These are phyloP conservation scores for Porites cylindrica DNA, from an alignment of 92 coral and sea anemone species.

Conservation along the genomic window DNA sequence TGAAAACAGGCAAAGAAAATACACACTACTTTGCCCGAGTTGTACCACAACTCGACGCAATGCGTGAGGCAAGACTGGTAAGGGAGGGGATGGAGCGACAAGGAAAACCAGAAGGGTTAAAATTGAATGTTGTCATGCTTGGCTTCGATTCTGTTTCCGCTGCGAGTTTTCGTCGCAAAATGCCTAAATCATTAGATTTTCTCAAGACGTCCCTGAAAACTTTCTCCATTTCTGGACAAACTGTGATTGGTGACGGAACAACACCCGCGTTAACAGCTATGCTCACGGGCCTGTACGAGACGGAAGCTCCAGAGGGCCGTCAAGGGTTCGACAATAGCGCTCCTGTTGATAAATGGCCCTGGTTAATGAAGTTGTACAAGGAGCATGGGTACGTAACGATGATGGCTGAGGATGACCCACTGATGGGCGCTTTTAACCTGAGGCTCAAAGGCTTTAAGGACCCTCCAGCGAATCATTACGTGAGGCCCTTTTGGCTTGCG, in stretches of 20 bases:
- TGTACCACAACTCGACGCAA: constrained; percentile 48
- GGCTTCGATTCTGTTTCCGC: constrained; percentile 87
- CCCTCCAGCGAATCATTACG: constrained; percentile 81
- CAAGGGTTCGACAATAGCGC: constrained; percentile 63
- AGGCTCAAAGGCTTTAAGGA: constrained; percentile 77
- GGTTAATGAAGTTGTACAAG: constrained; percentile 84
- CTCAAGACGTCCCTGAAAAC: constrained; percentile 69
- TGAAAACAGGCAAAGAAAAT: constrained; percentile 30
- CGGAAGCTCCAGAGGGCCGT: constrained; percentile 83
- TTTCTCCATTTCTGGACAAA: constrained; percentile 76
- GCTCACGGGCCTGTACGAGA: constrained; percentile 84
- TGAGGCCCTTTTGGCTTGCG: constrained; percentile 91
- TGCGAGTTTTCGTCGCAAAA: constrained; percentile 85
- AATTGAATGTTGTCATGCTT: constrained; percentile 78
- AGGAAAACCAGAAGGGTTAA: constrained; percentile 13
- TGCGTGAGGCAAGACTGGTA: constrained; percentile 19
- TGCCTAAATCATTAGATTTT: constrained; percentile 77
- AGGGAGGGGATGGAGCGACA: constrained; percentile 38
- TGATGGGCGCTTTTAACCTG: constrained; percentile 78
- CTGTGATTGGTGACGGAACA: constrained; percentile 92
- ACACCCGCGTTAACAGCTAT: constrained; percentile 95
- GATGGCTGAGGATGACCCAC: constrained; percentile 86
- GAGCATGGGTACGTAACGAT: constrained; percentile 82
- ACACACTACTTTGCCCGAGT: constrained; percentile 65
- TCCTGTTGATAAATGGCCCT: constrained; percentile 94